These are phyloP conservation scores for Listronotus bonariensis DNA, from an alignment of 1,140 invertebrate species.

Conservation along the genomic window DNA sequence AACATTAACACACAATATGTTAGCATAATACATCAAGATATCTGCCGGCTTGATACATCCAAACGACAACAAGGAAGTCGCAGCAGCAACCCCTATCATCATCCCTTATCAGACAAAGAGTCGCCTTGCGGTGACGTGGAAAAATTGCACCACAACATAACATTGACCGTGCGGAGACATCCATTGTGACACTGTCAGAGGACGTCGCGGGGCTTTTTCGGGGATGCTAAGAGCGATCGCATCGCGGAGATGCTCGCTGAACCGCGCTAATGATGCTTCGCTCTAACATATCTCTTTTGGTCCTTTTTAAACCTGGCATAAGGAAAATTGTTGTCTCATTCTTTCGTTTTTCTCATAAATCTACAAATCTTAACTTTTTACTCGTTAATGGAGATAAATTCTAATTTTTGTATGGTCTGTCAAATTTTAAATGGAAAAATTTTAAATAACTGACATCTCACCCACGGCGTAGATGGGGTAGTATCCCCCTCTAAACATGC, in stretches of 20 bases:
- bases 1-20: too few relatives aligned
- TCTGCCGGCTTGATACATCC: not conserved
- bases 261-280: conserved; percentile 28
- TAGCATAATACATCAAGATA: conserved; percentile 10
- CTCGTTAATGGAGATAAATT: too few relatives aligned
- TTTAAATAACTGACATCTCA: too few relatives aligned
- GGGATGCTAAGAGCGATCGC: conserved; percentile 27
- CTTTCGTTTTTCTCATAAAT: too few relatives aligned
- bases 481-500: too few relatives aligned
- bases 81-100: conserved; percentile 17
- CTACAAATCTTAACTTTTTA: too few relatives aligned
- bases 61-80: conserved; percentile 21
- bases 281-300: conserved; percentile 4
- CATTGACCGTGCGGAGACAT: conserved; percentile 53
- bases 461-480: too few relatives aligned
- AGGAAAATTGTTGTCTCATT: too few relatives aligned
- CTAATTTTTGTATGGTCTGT: too few relatives aligned
- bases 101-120: conserved; percentile 53
- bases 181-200: conserved; percentile 50
- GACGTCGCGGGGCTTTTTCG: conserved; percentile 38
- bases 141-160: conserved; percentile 55
- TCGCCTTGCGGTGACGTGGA: conserved; percentile 55
- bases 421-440: too few relatives aligned
- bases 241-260: conserved; percentile 18
- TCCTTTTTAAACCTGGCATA: not conserved